Base-by-base conservation (phyloP, 2,113 vertebrate species). In the Mellivora capensis region DNA sequence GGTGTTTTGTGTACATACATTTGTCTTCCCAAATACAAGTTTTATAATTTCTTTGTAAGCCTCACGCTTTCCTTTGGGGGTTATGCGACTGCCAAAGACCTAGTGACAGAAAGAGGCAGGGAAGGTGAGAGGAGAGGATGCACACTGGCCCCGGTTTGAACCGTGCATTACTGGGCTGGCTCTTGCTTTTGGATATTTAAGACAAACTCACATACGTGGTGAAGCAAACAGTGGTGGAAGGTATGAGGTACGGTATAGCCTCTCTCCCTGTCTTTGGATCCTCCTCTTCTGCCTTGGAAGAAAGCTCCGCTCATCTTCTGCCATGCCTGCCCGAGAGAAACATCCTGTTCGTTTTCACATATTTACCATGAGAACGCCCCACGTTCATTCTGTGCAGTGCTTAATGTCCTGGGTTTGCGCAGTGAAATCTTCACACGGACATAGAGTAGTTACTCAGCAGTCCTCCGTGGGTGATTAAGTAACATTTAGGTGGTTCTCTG, bases 141-240 rank as follows among this genome's bases (percentile, higher is more conserved):
- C 1, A 1, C 29, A 0, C 44, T 42, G 57, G 20, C 20, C 54
- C 11, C 17, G 2, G 49, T 59, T 67, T 52, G 76, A 62, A 18
- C n/a, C 15, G 0, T 27, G 54, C 31, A n/a, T 1, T 44, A 2
- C 3, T 61, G 39, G 59, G 5, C 1, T 12, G 12, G 44, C 37
- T 29, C 44, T n/a, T 67, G 14, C 21, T 34, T 67, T 69, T 23
- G 21, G 9, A 61, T 34, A 17, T 29, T 59, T 8, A 3, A 31
- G 61, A 90, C 54, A 42, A 0, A 54, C 27, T 49, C 27, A 47
- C 0, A 0, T 4, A 17, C 0, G 0, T 3, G 17, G 67, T 31
- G 42, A 47, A 74, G 27, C 37, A 4, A 15, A 42, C 3, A 0
- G 59, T 8, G 71, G 31, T 64, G 83, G 79, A 27, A 29, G 29